Percentiles rank a stretch among this genome's conserved stretches.
These are phyloP conservation scores for Myiotriccus ornatus DNA, from an alignment of 2,797 vertebrate species.

Conservation along the genomic window DNA sequence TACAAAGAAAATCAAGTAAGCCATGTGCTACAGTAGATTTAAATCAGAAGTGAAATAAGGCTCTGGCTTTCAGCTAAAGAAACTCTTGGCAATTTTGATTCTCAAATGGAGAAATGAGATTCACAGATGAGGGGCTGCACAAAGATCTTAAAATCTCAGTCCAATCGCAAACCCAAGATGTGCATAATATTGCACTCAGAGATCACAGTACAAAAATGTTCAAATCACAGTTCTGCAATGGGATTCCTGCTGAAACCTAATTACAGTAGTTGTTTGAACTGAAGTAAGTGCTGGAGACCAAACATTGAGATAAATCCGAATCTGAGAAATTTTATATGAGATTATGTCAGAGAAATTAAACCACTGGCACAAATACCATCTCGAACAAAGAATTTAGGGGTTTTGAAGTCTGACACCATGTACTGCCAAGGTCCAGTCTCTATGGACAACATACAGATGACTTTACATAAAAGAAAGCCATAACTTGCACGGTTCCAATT, in stretches of 20 bases:
- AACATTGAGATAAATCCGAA: background rate
- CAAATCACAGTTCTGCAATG: background rate
- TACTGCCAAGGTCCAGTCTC: background rate
- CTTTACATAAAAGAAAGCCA: background rate
- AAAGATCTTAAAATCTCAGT: background rate
- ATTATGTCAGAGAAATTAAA: background rate
- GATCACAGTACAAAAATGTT: background rate
- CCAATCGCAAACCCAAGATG: background rate
- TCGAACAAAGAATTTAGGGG: background rate
- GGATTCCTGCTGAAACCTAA: background rate
- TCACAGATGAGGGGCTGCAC: background rate
- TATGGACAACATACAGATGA: background rate
- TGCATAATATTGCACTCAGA: background rate
- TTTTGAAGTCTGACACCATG: background rate
- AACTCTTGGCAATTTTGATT: background rate
- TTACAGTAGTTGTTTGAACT: background rate
- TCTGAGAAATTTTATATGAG: background rate
- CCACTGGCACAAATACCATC: background rate
- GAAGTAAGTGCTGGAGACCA: background rate
- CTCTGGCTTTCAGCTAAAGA: background rate
- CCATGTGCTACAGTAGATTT: constrained; percentile 66
- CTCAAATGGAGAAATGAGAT: background rate
- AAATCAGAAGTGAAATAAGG: constrained; percentile 39
- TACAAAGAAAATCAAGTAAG: constrained; percentile 56
- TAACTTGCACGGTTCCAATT: background rate